Base-by-base conservation (phyloP, 2,888 invertebrate genomes). In the Caenorhabditis becei region DNA sequence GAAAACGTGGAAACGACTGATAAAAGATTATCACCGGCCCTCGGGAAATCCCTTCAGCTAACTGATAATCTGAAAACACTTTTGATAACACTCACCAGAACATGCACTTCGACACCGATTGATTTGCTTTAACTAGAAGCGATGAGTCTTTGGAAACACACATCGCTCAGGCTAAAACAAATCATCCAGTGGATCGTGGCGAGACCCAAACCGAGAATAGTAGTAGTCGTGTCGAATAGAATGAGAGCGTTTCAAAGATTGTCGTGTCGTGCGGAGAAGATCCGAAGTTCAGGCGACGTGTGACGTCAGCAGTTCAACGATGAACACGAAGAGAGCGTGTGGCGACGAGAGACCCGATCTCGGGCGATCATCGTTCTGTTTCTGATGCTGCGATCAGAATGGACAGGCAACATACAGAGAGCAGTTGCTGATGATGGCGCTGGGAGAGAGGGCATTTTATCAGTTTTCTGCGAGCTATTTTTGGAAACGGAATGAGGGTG, bases 221-320 rank as follows among this genome's bases (percentile, higher is more conserved):
- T 49, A 49, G 32, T 0, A 59, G n/a, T 32, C 28, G 7, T 41
- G 11, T 1, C 26, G 51, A 63, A 51, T 8, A 35, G 32, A 18
- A 47, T 26, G 28, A 47, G 49, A 37, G 71, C 28, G 62, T 51
- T 62, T 71, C 53, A 61, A 71, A 71, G 71, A 71, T 70, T 70
- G 70, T 61, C 59, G 20, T 49, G 41, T 10, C 8, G 69, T 32
- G 28, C 44, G 26, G 37, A 28, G 59, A 72, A 56, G 65, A 72
- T 74, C 65, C 74, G 56, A 74, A 74, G 74, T 74, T 74, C 74
- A 66, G 49, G 56, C 49, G 63, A 35, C 35, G 49, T 49, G 62
- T 77, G 77, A 77, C 77, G 77, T 77, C 77, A 77, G 63, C 69
- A 77, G 77, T 77, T 70, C 71, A 78, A 71, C 78, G 78, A 66